Conservation (phyloP, 2,888 invertebrate genomes). For the Patella depressa region DNA sequence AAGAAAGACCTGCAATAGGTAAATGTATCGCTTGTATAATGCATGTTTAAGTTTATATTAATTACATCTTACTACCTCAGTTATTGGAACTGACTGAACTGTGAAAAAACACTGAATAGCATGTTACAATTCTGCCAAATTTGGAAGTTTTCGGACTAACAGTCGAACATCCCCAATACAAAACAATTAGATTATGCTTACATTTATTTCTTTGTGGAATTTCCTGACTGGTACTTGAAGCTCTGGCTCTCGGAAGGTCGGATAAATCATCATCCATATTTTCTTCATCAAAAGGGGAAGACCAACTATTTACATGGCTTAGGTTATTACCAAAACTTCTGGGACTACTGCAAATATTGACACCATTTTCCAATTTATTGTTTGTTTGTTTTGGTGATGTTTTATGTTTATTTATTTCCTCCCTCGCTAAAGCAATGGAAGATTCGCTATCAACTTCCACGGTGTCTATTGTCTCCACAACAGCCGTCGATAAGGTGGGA, state of each 20-base stretch:
- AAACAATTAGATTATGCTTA: neutral
- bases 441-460: slow-evolving; percentile 38
- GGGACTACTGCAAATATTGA: slow-evolving; percentile 15
- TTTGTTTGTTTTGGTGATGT: neutral
- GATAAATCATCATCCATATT: slow-evolving; percentile 25
- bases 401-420: neutral
- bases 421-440: neutral
- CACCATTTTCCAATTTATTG: neutral
- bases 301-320: slow-evolving; percentile 58
- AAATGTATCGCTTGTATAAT: too few species aligned
- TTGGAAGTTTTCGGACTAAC: too few species aligned
- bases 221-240: neutral
- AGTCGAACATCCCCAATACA: too few species aligned
- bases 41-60: too few species aligned
- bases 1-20: too few species aligned
- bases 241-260: slow-evolving; percentile 9
- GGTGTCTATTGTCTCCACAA: slow-evolving; percentile 41
- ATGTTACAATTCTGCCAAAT: too few species aligned
- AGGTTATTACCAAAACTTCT: slow-evolving; percentile 57
- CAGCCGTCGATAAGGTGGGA: slow-evolving; percentile 46
- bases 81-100: too few species aligned
- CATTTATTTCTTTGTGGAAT: slow-evolving; percentile 1
- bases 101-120: too few species aligned
- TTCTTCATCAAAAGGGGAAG: slow-evolving; percentile 53
- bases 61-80: too few species aligned